Conservation (phyloP, 1,140 invertebrate species). For the Drosophila prosaltans region DNA sequence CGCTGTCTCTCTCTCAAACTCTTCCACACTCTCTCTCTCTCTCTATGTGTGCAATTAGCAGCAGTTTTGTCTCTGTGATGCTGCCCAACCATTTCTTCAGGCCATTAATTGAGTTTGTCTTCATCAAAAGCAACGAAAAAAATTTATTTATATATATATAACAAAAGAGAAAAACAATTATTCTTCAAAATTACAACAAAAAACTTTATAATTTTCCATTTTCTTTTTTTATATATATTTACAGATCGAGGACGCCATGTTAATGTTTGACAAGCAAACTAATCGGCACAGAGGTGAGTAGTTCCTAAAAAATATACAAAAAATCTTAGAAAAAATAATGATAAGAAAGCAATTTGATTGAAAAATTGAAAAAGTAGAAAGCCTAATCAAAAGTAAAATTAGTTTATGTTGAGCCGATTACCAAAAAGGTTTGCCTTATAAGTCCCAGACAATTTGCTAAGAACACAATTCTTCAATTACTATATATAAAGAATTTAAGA, state of each 20-base stretch:
- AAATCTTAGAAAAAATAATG: background rate
- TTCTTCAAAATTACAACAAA: constrained; percentile 29
- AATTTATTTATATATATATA: constrained; percentile 22
- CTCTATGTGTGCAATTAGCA: constrained; percentile 67
- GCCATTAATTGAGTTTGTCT: constrained; percentile 71
- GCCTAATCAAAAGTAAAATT: too few relatives aligned
- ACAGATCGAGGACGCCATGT: constrained; percentile 99
- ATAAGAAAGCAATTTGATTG: constrained; percentile 26
- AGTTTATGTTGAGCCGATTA: too few relatives aligned
- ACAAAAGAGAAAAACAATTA: constrained; percentile 30
- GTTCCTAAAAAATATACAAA: background rate
- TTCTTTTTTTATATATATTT: constrained; percentile 83
- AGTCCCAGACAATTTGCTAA: too few relatives aligned
- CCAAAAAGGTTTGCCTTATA: too few relatives aligned
- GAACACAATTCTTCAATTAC: too few relatives aligned
- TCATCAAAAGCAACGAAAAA: constrained; percentile 37
- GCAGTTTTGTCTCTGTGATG: constrained; percentile 69
- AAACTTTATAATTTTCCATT: constrained; percentile 23
- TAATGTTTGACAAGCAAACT: constrained; percentile 99
- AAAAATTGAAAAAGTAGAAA: background rate
- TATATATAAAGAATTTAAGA: too few relatives aligned
- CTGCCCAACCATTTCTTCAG: constrained; percentile 61
- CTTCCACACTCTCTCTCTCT: background rate
- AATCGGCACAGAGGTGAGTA: constrained; percentile 99
- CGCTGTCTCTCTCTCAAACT: background rate